Conservation (phyloP, 2,888 invertebrate species). For the Trichopoda pennipes region DNA sequence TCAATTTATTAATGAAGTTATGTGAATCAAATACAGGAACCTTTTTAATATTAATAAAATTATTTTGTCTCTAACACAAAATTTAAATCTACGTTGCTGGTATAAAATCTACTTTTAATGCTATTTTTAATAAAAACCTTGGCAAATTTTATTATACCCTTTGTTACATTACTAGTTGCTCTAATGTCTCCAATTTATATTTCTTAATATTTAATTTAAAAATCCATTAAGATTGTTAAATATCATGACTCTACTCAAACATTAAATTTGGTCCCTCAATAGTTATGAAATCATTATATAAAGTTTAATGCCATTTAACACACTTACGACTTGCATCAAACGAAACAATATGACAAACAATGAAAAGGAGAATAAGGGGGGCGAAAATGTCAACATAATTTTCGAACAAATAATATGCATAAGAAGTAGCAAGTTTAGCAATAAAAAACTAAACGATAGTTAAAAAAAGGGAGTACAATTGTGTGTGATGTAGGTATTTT, state of each 20-base stretch:
- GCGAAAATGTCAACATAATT: slow-evolving; percentile 61
- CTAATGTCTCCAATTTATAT: background rate
- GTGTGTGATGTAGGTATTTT: slow-evolving; percentile 16
- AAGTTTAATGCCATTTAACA: slow-evolving; percentile 66
- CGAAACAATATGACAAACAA: slow-evolving; percentile 18
- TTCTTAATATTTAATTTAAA: slow-evolving; percentile 43
- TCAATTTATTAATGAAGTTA: too few relatives aligned
- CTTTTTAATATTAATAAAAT: too few relatives aligned
- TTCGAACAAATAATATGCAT: slow-evolving; percentile 34
- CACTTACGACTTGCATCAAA: slow-evolving; percentile 43
- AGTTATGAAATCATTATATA: slow-evolving; percentile 61
- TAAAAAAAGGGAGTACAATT: slow-evolving; percentile 18
- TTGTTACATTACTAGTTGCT: background rate
- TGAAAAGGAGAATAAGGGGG: slow-evolving; percentile 1
- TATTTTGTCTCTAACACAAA: too few relatives aligned
- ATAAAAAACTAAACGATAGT: background rate
- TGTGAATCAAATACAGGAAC: too few relatives aligned
- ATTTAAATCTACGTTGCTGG: too few relatives aligned
- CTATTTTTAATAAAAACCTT: background rate
- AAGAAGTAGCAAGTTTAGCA: background rate
- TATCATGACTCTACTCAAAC: slow-evolving; percentile 39
- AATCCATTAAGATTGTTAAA: slow-evolving; percentile 36
- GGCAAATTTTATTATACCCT: background rate
- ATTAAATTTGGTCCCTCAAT: slow-evolving; percentile 55
- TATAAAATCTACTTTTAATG: too few relatives aligned